Conservation (phyloP, 2,888 invertebrate species). For the Drosophila rellima region DNA sequence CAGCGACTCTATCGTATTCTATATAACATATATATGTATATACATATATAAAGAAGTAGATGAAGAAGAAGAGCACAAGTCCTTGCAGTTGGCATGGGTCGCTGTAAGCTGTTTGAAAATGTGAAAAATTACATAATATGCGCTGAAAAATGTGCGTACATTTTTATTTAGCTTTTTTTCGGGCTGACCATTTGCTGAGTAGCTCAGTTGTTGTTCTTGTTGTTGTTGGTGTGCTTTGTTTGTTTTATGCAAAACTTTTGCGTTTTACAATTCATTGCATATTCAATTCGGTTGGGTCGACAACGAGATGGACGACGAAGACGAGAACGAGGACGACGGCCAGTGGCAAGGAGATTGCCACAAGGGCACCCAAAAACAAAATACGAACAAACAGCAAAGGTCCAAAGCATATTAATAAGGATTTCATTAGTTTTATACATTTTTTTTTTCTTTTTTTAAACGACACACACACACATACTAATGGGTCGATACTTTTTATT, state of each 20-base stretch:
- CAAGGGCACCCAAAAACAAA: conserved; percentile 54
- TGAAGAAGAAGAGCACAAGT: conserved; percentile 23
- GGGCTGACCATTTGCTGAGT: conserved; percentile 55
- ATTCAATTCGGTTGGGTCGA: conserved; percentile 73
- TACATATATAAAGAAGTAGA: not conserved
- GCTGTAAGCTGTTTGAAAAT: conserved; percentile 58
- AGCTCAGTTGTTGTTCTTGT: conserved; percentile 34
- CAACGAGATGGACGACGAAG: conserved; percentile 22
- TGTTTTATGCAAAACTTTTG: conserved; percentile 79
- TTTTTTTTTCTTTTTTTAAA: conserved; percentile 28
- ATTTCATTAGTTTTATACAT: conserved; percentile 81
- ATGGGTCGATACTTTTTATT: conserved; percentile 61
- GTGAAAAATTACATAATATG: conserved; percentile 80
- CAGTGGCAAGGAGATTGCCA: conserved; percentile 29
- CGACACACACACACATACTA: conserved; percentile 45
- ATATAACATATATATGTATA: conserved; percentile 11
- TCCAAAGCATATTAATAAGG: conserved; percentile 82
- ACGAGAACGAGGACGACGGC: not conserved
- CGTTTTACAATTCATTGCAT: conserved; percentile 82
- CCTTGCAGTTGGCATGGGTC: conserved; percentile 33
- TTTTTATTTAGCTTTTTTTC: conserved; percentile 55
- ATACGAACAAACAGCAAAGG: conserved; percentile 71
- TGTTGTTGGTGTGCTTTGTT: conserved; percentile 26
- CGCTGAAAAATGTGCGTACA: conserved; percentile 79
- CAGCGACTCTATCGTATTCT: not conserved